A percentile compares a stretch with the other conserved stretches of the same genome.
Evolutionary conservation across 1,140 invertebrate species (phyloP).

Genomic region (Caenorhabditis tropicalis): DNA sequence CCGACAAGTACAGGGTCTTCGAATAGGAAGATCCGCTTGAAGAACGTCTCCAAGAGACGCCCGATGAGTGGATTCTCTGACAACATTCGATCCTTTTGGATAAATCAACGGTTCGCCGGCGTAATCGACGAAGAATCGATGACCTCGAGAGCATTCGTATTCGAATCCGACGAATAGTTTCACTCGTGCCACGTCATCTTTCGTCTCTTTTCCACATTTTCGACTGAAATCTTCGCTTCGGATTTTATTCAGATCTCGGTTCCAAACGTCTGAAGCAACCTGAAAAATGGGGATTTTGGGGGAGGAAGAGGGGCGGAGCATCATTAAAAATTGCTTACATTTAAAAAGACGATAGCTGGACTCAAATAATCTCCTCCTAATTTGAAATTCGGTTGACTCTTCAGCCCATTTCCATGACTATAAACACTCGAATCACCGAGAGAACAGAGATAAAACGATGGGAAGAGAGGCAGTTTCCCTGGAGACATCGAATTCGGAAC

Average conservation of each 20-base stretch:
- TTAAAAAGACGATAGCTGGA: constrained; percentile 91
- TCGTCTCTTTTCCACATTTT: neutral
- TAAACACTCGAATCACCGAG: constrained; percentile 88
- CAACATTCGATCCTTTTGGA: constrained; percentile 46
- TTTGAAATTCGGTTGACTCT: constrained; percentile 83
- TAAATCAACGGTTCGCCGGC: constrained; percentile 76
- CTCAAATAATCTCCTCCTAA: constrained; percentile 87
- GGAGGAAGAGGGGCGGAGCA: neutral
- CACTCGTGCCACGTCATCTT: constrained; percentile 2
- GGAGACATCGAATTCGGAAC: constrained; percentile 4
- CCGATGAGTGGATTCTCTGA: neutral
- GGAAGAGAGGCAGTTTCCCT: constrained; percentile 81
- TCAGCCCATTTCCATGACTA: constrained; percentile 82
- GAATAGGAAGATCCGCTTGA: constrained; percentile 62
- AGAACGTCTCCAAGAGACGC: constrained; percentile 42
- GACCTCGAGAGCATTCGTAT: constrained; percentile 93
- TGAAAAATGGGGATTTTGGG: constrained; percentile 16
- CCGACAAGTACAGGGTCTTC: constrained; percentile 74
- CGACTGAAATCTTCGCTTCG: constrained; percentile 65
- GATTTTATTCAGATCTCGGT: constrained; percentile 56
- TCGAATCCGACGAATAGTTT: constrained; percentile 90
- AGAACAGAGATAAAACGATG: constrained; percentile 90
- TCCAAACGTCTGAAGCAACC: constrained; percentile 48
- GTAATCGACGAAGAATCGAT: constrained; percentile 89
- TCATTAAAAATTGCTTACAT: constrained; percentile 67